Conservation (phyloP, 2,113 vertebrate species). For the Carassius gibelio region DNA sequence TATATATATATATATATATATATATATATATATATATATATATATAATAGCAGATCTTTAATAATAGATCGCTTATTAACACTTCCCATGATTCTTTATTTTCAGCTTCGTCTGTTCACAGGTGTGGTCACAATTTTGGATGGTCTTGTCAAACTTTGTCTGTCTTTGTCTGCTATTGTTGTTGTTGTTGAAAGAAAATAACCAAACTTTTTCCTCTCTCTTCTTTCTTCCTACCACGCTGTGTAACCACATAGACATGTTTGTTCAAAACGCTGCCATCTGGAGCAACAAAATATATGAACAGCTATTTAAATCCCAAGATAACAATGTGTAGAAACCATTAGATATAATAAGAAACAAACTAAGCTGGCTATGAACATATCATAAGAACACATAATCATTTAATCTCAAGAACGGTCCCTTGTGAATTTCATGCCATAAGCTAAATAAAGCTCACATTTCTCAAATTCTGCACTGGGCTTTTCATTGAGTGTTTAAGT, state of each 20-base stretch:
- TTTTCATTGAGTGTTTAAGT: background rate
- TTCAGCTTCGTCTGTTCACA: background rate
- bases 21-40: too few relatives aligned
- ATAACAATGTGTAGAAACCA: background rate
- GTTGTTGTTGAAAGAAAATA: background rate
- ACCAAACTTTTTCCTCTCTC: background rate
- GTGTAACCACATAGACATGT: background rate
- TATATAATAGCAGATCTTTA: too few relatives aligned
- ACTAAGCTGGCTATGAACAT: background rate
- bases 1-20: too few relatives aligned
- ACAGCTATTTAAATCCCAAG: conserved; percentile 3
- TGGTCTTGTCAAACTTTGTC: background rate
- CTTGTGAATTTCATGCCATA: background rate
- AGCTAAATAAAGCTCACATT: conserved; percentile 7
- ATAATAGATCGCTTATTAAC: background rate
- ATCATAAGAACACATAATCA: conserved; percentile 17
- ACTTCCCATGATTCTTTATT: background rate
- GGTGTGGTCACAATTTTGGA: background rate
- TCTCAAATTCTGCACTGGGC: background rate
- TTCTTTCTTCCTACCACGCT: background rate
- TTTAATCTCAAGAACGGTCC: conserved; percentile 3
- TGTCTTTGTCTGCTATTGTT: background rate
- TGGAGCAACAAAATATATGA: conserved; percentile 4
- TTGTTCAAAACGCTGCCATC: conserved; percentile 17
- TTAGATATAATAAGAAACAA: conserved; percentile 34